Percentiles rank a stretch among this genome's conserved stretches.
Evolutionary conservation across 2,797 vertebrate genomes (phyloP).

Genomic region (Dipus sagitta): DNA sequence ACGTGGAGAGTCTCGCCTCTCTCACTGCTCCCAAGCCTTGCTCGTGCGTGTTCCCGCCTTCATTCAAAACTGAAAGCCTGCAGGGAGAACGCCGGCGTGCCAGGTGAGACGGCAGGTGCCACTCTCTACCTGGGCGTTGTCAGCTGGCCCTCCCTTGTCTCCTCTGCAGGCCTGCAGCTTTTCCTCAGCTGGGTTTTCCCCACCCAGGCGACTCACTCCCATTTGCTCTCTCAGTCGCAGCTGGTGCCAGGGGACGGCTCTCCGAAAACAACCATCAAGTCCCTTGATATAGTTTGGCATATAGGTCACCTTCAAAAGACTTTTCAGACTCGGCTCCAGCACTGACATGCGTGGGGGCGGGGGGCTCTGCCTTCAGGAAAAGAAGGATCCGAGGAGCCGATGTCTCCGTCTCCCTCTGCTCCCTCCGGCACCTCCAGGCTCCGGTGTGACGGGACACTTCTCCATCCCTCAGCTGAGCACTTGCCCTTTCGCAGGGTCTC

Average conservation of each 20-base stretch:
- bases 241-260: rapidly evolving
- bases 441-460: rapidly evolving
- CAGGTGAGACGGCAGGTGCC: too few species aligned
- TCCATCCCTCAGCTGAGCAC: not conserved
- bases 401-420: too few species aligned
- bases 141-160: not conserved
- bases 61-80: not conserved
- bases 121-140: not conserved
- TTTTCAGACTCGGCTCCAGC: not conserved
- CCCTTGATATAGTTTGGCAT: rapidly evolving
- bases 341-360: rapidly evolving
- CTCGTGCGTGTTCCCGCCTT: not conserved
- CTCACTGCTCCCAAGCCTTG: not conserved
- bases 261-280: not conserved
- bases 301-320: rapidly evolving
- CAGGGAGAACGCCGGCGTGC: not conserved
- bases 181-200: not conserved
- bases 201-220: rapidly evolving
- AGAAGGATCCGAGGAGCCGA: rapidly evolving
- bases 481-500: too few species aligned
- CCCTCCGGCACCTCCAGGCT: not conserved
- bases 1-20: not conserved
- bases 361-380: rapidly evolving
- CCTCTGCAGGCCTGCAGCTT: not conserved
- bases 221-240: rapidly evolving